A percentile compares a stretch with the other conserved stretches of the same genome.
These are phyloP conservation scores for Pentamera pediparva DNA, from an alignment of 53 echinoderm and acorn worm species.

Conservation along the genomic window DNA sequence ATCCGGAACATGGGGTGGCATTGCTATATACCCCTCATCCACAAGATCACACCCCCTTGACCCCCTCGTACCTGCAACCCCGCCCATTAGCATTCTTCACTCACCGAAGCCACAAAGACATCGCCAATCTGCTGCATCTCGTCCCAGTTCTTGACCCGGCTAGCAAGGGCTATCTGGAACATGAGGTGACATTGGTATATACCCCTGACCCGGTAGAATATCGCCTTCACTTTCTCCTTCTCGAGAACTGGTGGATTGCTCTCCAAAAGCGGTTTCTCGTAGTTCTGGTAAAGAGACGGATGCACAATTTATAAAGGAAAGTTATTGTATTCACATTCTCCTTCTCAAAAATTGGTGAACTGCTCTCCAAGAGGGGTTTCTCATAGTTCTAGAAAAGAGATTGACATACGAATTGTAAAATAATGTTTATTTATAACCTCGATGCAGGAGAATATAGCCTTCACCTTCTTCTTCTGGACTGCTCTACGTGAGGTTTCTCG, in stretches of 20 bases:
- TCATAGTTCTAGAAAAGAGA: too few species aligned
- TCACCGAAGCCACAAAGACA: constrained; percentile 97
- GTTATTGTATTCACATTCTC: too few species aligned
- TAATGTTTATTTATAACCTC: constrained; percentile 96
- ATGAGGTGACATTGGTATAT: constrained; percentile 99
- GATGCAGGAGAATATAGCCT: constrained; percentile 87
- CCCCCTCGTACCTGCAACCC: too few species aligned
- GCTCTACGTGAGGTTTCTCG: constrained; percentile 91
- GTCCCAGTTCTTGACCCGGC: constrained; percentile 95
- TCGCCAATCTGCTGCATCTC: constrained; percentile 84
- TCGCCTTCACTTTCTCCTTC: constrained; percentile 88
- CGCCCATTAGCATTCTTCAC: too few species aligned
- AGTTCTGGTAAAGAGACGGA: constrained; percentile 55
- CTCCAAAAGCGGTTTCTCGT: constrained; percentile 93
- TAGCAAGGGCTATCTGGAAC: constrained; percentile 98
- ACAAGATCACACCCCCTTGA: too few species aligned
- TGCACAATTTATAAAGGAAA: too few species aligned
- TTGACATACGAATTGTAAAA: constrained; percentile 97
- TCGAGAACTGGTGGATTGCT: constrained; percentile 81
- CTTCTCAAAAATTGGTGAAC: too few species aligned
- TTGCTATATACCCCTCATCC: too few species aligned
- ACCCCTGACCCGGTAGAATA: constrained; percentile 92
- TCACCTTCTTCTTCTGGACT: constrained; percentile 89
- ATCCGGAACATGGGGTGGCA: too few species aligned
- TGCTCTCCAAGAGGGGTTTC: too few species aligned